These are phyloP conservation scores for Probosciger aterrimus DNA, from an alignment of 2,113 vertebrate species.

Conservation along the genomic window DNA sequence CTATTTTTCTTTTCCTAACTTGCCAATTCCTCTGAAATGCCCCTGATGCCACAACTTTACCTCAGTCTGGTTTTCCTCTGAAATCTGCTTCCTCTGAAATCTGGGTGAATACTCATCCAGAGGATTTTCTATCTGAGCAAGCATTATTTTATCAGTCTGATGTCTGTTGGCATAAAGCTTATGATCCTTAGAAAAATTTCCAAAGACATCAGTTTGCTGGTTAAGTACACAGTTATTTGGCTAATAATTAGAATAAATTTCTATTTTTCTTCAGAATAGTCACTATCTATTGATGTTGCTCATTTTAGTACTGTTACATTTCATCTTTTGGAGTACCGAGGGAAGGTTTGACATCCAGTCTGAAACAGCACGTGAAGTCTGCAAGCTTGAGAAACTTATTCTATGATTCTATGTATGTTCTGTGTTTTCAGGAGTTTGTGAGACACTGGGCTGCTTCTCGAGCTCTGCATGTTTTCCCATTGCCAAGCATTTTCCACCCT, in stretches of 20 bases:
- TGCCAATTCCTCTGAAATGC: not conserved
- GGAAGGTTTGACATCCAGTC: slow-evolving; percentile 64
- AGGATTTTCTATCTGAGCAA: not conserved
- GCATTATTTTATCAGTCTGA: not conserved
- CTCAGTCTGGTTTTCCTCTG: not conserved
- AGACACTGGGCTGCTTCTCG: slow-evolving; percentile 58
- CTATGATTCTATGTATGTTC: not conserved
- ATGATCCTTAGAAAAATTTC: not conserved
- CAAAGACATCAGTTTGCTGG: not conserved
- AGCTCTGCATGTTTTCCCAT: slow-evolving; percentile 47
- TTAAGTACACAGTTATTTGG: not conserved
- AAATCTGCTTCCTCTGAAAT: not conserved
- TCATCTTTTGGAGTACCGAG: slow-evolving; percentile 11
- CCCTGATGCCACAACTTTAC: not conserved
- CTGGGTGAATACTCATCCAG: not conserved
- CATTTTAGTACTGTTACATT: not conserved
- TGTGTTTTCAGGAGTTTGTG: slow-evolving; percentile 69
- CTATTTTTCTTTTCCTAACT: not conserved
- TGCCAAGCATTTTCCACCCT: slow-evolving; percentile 28
- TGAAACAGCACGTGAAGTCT: slow-evolving; percentile 66
- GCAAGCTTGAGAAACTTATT: slow-evolving; percentile 46
- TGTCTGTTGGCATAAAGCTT: not conserved
- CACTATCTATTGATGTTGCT: not conserved
- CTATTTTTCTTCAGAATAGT: not conserved
- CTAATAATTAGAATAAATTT: not conserved